Base-by-base conservation (phyloP, 2,113 vertebrate species). In the Stegastes partitus region DNA sequence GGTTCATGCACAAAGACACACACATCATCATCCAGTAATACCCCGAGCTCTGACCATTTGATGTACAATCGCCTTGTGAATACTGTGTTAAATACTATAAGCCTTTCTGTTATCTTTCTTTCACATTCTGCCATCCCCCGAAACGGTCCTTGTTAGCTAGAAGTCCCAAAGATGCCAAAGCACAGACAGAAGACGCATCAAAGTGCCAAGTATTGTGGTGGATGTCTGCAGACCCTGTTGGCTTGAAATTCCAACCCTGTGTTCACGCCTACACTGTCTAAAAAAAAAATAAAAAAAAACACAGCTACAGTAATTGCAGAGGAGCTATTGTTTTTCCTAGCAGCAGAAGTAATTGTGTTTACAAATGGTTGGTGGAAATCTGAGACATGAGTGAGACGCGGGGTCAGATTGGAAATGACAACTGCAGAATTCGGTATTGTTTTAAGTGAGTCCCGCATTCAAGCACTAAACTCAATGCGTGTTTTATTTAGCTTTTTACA, bases 281-380 rank as follows among this genome's bases (percentile, higher is more conserved):
- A 1, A 79, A 57, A 15, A 42, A 42, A 34, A 34, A 34, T 5
- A 34, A 34, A 58, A 82, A 10, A 42, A 42, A 14, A 56, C 81
- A 51, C 73, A 68, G 58, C 63, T 45, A 28, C 61, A 73, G 82
- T 77, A 79, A 86, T 77, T 81, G 73, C 58, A 78, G 68, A 39
- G 58, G 16, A 66, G 67, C 68, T 77, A 79, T 89, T 90, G 85
- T 89, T 81, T 79, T 72, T 63, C 59, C 79, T 39, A 22, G 68
- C 63, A 42, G 77, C 39, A 73, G 54, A 76, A 75, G 82, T 90
- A 83, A 90, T 82, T 85, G 68, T 84, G 81, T 86, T 89, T 74
- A 78, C 74, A 84, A 86, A 74, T 28, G 31, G 8, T 39, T 19
- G 18, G 64, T 69, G 26, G 56, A 65, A 83, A 89, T 81, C 11